Evolutionary conservation across 2,888 invertebrate genomes (phyloP), one percentile per base, ranked within the genome.

Genomic region (Eupithecia centaureata): DNA sequence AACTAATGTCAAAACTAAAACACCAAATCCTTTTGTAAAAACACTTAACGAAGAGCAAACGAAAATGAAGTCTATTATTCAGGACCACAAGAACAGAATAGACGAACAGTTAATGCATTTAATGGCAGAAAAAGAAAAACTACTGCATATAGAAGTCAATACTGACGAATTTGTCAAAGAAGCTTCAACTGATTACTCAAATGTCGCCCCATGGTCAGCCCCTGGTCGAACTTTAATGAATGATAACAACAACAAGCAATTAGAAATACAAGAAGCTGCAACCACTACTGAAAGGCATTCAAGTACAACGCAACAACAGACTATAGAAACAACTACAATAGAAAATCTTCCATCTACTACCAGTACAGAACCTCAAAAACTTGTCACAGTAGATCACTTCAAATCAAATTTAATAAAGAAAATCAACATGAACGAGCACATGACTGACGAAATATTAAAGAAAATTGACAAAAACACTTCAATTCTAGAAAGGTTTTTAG

Each of bases 391-490:
- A 67, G 51, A 72, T 1, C 27, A 57, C 4, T 25, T 56, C 2
- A 56, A 79, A 68, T 70, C 63, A 0, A 79, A 80, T 67, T 74
- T 87, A 2, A 67, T 86, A 1, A 75, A 73, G 0, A 80, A 81
- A 0, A 84, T 89, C 12, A 80, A 86, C 63, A 77, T 78, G 62
- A 88, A 88, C n/a, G 86, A 87, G 2, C 84, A 85, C 25, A 60
- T 88, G 10, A 90, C 90, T 0, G 82, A 82, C 22, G 82, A 85
- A 71, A 87, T 92, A 18, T 68, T 92, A 22, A 81, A 79, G n/a
- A 89, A 88, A 72, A 86, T 92, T 0, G 87, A 90, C 38, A 81
- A 71, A 65, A 92, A 92, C 56, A 91, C 91, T 0, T 81, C 85
- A 27, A 76, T 89, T 15, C 64, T 92, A 12, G 81, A 88, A 71